Base-by-base conservation (phyloP, 1,140 invertebrate species). In the Penaeus chinensis region DNA sequence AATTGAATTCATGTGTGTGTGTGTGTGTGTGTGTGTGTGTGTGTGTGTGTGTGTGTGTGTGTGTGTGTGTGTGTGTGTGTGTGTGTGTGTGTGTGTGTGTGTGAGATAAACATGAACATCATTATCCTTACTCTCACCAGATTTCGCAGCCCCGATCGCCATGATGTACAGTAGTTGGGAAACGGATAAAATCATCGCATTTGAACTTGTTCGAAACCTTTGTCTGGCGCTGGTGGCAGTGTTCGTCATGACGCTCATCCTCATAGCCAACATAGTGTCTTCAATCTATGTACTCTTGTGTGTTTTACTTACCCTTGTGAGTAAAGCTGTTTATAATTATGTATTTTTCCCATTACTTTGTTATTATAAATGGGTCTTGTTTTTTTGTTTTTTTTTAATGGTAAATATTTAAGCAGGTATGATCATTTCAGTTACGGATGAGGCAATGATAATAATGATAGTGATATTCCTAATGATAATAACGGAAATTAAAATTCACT, bases 281-380 rank as follows among this genome's bases (percentile, higher is more conserved):
- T 96, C 95, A 92, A 93, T 95, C 88, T 96, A 95, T 94, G 96
- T 96, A 90, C 95, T 96, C 90, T 91, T 95, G 71, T 96, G 95
- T 91, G 96, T 96, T 71, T 92, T 95, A 47, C 93, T 96, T 87
- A 97, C 96, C 2, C 93, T 96, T 91, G 93, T 96, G 89, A 32
- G 91, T 37, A n/a, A 66, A 37, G 22, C 24, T 4, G 11, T 16
- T 47, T 83, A 3, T n/a, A 66, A 11, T 66, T 66, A 11, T 22
- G 65, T 7, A 8, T 66, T 66, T 66, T 8, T 66, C 7, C 24
- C 32, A 32, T 32, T 32, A 7, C 7, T 20, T 16, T 27, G 32
- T 11, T 37, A 27, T 11, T 27, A 62, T 63, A 42, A 74, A 5
- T 85, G 63, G 11, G 84, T 63, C 18, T 85, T 84, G 61, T 77